phyloP scores from a whole-genome alignment of 2,113 vertebrate species.

The Protobothrops flavoviridis region DNA sequence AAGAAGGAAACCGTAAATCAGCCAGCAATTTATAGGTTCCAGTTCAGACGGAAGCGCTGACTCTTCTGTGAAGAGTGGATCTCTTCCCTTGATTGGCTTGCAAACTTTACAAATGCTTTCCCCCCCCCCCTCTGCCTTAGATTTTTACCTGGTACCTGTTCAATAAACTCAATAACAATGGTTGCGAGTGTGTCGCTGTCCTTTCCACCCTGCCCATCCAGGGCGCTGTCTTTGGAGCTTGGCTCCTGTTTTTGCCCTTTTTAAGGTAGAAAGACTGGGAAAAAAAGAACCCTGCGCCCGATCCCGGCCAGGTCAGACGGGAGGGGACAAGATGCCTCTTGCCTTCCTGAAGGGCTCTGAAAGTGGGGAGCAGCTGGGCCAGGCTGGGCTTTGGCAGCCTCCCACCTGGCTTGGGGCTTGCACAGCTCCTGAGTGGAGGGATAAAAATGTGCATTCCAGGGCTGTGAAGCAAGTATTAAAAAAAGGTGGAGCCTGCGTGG shows the following conservation, averaged over 20 bases:
- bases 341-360: background rate
- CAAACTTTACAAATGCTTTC: background rate
- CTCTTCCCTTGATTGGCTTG: background rate
- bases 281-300: background rate
- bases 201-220: background rate
- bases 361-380: background rate
- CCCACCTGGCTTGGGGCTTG: background rate
- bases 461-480: background rate
- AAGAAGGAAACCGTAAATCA: constrained; percentile 80
- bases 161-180: background rate
- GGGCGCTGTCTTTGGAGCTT: background rate
- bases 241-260: background rate
- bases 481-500: background rate
- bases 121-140: background rate
- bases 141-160: background rate
- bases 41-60: constrained; percentile 86
- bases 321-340: background rate
- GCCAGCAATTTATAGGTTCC: constrained; percentile 93
- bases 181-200: background rate
- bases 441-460: background rate
- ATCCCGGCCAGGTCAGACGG: background rate
- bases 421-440: background rate
- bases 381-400: background rate
- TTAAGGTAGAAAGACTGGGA: background rate
- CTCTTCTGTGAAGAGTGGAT: background rate